Conservation (phyloP, 2,888 invertebrate species). For the Patella ulyssiponensis region DNA sequence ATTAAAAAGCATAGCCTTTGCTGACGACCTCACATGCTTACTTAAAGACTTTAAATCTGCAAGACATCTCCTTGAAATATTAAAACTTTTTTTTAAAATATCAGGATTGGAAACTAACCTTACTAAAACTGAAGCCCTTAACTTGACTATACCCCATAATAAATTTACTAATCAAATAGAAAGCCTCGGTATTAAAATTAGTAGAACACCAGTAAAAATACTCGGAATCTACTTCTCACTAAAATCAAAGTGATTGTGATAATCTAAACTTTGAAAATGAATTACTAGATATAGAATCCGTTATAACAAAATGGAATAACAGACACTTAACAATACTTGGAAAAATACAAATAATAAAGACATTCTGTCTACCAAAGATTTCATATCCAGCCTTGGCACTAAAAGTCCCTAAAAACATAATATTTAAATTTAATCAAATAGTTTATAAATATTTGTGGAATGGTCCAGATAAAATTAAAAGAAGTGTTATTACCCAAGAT, state of each 20-base stretch:
- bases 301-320: background rate
- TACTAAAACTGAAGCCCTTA: background rate
- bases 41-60: background rate
- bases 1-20: background rate
- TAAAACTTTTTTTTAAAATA: background rate
- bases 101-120: background rate
- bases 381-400: background rate
- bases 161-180: background rate
- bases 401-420: background rate
- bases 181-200: background rate
- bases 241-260: conserved; percentile 4
- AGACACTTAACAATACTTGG: background rate
- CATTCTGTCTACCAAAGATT: background rate
- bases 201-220: background rate
- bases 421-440: background rate
- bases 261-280: background rate
- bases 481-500: conserved; percentile 7
- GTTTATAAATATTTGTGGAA: conserved; percentile 8
- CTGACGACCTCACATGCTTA: background rate
- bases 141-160: background rate
- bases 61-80: background rate
- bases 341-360: conserved; percentile 8
- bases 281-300: background rate
- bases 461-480: conserved; percentile 10
- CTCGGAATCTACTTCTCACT: background rate